Evolutionary conservation across 2,888 invertebrate genomes (phyloP), one percentile per base, ranked within the genome.

Genomic region (Tupiocoris notatus): DNA sequence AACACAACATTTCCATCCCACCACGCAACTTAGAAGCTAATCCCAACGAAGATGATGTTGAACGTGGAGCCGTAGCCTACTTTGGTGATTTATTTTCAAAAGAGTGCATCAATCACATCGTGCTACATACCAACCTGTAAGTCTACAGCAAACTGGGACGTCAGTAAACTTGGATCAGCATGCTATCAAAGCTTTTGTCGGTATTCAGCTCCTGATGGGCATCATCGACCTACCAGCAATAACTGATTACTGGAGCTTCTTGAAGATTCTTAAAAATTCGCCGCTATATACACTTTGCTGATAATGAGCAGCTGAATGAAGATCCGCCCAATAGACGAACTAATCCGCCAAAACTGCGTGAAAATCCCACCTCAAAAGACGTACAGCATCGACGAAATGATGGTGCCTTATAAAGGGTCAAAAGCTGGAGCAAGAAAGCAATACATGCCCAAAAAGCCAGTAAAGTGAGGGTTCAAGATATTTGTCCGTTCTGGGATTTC

Each of bases 401-500:
- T 71, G 71, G 18, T 61, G 23, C 12, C 17, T 2, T 74, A 74
- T 23, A 62, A 71, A 21, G 62, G 62, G 7, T 64, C 39, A 18
- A 64, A 74, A 22, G 64, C 54, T 12, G 39, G 56, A 18, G 9
- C 39, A n/a, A n/a, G 82, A 12, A 75, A 79, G 1, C 83, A 84
- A 59, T 84, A 83, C 63, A 82, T 82, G 61, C 81, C 81, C 66
- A 81, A 82, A 2, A 84, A 83, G 73, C 83, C 83, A 0, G 80
- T 78, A 9, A 83, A 83, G 57, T 84, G 82, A 82, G 83, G 83
- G 0, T 82, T 82, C 54, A 83, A 84, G 80, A 81, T 82, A 57
- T 82, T 81, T 79, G 82, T 82, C 1, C 58, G 83, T 20, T 81
- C 82, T 58, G 83, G 83, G 2, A 80, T 82, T n/a, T 80, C 81